These are phyloP conservation scores for Ips typographus DNA, from an alignment of 1,140 invertebrate species.

Conservation along the genomic window DNA sequence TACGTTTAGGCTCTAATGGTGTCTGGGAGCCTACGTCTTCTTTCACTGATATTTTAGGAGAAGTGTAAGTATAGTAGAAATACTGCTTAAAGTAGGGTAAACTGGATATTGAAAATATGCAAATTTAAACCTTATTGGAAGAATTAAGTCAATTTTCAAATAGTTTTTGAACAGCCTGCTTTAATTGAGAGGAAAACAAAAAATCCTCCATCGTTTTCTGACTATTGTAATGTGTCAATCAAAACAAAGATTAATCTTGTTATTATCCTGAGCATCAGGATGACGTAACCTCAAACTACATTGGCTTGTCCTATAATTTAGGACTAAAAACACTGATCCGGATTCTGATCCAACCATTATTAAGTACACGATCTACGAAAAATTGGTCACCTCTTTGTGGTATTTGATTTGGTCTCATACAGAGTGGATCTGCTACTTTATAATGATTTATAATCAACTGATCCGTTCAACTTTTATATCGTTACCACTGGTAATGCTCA, in stretches of 20 bases:
- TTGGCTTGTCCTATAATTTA: too few species aligned
- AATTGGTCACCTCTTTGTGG: constrained; percentile 14
- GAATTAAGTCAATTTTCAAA: too few species aligned
- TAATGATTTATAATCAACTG: constrained; percentile 21
- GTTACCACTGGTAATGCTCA: constrained; percentile 18
- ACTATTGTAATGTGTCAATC: too few species aligned
- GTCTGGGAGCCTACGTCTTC: constrained; percentile 7
- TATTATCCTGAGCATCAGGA: neutral
- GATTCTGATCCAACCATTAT: neutral
- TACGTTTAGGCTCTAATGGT: constrained; percentile 2
- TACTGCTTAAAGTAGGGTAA: too few species aligned
- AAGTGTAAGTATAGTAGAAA: constrained; percentile 2
- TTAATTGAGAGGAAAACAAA: too few species aligned
- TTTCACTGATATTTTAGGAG: constrained; percentile 3
- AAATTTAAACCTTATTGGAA: too few species aligned
- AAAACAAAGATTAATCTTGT: neutral
- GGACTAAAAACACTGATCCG: neutral
- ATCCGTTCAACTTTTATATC: constrained; percentile 16
- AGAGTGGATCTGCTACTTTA: constrained; percentile 24
- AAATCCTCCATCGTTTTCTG: too few species aligned
- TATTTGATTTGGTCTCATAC: constrained; percentile 10
- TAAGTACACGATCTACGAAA: constrained; percentile 18
- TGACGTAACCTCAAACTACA: too few species aligned
- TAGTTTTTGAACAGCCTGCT: too few species aligned
- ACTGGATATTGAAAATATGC: too few species aligned